Conservation (phyloP, 2,888 invertebrate species). For the Melanostoma scalare region DNA sequence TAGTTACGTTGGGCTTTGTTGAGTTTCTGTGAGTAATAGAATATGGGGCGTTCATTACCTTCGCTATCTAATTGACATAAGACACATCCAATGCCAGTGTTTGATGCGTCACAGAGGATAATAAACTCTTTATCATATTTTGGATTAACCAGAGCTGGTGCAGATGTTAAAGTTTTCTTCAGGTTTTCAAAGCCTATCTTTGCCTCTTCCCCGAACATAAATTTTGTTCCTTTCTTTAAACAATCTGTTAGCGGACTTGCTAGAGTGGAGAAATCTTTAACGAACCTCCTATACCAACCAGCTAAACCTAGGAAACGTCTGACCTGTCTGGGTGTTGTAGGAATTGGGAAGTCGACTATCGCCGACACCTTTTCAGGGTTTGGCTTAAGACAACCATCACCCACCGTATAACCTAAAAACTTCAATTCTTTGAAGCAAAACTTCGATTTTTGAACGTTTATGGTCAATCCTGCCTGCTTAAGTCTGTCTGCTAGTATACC, state of each 20-base stretch:
- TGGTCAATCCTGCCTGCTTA: too few relatives aligned
- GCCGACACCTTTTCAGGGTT: background rate
- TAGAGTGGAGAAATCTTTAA: background rate
- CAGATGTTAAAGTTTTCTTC: background rate
- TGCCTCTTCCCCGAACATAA: background rate
- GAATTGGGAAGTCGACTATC: constrained; percentile 2
- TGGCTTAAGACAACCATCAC: too few relatives aligned
- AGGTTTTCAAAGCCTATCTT: background rate
- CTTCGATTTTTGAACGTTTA: too few relatives aligned
- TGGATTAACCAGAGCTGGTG: constrained; percentile 1
- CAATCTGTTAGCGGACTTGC: background rate
- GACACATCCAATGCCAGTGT: background rate
- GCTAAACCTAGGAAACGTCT: background rate
- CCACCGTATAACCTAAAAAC: too few relatives aligned
- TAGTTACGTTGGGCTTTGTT: constrained; percentile 23
- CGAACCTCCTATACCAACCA: constrained; percentile 14
- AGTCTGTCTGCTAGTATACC: too few relatives aligned
- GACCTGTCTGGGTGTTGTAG: background rate
- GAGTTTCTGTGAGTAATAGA: constrained; percentile 6
- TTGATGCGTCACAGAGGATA: background rate
- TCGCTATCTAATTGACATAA: constrained; percentile 6
- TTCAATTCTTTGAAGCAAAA: too few relatives aligned
- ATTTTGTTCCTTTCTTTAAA: constrained; percentile 2
- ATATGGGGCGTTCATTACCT: constrained; percentile 6
- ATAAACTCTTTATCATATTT: background rate